A percentile compares a stretch with the other conserved stretches of the same genome.
These are phyloP conservation scores for Chymomyza caudatula DNA, from an alignment of 2,888 invertebrate genomes.

Conservation along the genomic window DNA sequence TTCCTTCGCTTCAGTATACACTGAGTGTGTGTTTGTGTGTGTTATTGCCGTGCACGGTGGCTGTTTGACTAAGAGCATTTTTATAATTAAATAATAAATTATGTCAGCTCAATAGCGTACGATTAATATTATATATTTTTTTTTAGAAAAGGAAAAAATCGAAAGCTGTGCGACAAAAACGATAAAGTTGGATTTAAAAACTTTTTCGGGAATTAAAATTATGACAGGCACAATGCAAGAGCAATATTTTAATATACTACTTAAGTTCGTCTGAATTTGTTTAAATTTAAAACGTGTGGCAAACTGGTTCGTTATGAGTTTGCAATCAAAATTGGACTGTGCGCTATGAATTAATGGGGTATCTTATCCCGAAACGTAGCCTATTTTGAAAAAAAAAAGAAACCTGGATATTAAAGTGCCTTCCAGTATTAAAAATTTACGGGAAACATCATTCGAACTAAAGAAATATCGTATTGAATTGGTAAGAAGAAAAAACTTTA, in stretches of 20 bases:
- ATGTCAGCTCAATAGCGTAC: constrained; percentile 40
- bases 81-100: constrained; percentile 66
- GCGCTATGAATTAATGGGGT: too few relatives aligned
- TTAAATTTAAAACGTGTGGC: too few relatives aligned
- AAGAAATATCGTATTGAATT: too few relatives aligned
- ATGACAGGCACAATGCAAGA: background rate
- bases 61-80: constrained; percentile 19
- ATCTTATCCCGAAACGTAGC: too few relatives aligned
- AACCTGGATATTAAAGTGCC: too few relatives aligned
- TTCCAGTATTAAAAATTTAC: too few relatives aligned
- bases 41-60: constrained; percentile 5
- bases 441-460: too few relatives aligned
- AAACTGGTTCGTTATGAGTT: background rate
- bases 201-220: background rate
- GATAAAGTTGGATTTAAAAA: background rate
- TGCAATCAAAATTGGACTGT: too few relatives aligned
- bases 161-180: background rate
- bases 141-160: constrained; percentile 14
- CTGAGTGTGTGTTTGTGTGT: constrained; percentile 14
- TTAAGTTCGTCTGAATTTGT: background rate
- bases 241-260: too few relatives aligned
- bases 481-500: too few relatives aligned
- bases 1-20: background rate
- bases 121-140: constrained; percentile 4
- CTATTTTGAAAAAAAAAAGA: too few relatives aligned